These are phyloP conservation scores for Dicyrtoma fusca DNA, from an alignment of 2,888 invertebrate genomes.

Conservation along the genomic window DNA sequence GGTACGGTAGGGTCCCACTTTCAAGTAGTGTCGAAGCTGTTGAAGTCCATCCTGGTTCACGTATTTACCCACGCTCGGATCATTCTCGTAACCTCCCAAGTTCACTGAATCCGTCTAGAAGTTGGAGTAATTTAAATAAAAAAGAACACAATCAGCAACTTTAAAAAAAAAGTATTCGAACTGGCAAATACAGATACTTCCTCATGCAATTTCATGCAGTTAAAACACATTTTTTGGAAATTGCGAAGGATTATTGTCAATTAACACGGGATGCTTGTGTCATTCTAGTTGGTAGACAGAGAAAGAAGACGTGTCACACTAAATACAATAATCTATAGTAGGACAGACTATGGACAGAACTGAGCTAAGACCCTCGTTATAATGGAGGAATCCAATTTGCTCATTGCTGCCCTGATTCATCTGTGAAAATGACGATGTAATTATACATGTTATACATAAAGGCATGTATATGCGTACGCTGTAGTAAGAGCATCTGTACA, in stretches of 20 bases:
- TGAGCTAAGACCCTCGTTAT: too few relatives aligned
- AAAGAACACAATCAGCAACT: too few relatives aligned
- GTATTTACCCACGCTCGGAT: constrained; percentile 56
- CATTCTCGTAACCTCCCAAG: constrained; percentile 54
- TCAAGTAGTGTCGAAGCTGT: constrained; percentile 55
- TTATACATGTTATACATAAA: too few relatives aligned
- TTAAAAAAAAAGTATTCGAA: too few relatives aligned
- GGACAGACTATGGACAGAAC: too few relatives aligned
- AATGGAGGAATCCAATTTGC: too few relatives aligned
- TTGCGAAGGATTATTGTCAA: neutral
- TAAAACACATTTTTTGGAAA: constrained; percentile 5
- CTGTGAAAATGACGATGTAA: too few relatives aligned
- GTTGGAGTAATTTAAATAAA: neutral
- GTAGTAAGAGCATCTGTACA: neutral
- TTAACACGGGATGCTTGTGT: too few relatives aligned
- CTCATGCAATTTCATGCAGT: constrained; percentile 14
- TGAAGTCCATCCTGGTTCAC: constrained; percentile 57
- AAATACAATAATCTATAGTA: too few relatives aligned
- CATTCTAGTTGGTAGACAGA: too few relatives aligned
- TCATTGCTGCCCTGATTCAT: too few relatives aligned
- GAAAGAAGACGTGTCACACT: neutral
- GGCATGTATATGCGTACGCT: neutral
- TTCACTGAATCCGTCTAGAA: constrained; percentile 51
- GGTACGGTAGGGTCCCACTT: constrained; percentile 54
- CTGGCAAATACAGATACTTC: neutral